Evolutionary conservation across 2,888 invertebrate genomes (phyloP), one percentile per base, ranked within the genome.

Genomic region (Agrotis exclamationis): DNA sequence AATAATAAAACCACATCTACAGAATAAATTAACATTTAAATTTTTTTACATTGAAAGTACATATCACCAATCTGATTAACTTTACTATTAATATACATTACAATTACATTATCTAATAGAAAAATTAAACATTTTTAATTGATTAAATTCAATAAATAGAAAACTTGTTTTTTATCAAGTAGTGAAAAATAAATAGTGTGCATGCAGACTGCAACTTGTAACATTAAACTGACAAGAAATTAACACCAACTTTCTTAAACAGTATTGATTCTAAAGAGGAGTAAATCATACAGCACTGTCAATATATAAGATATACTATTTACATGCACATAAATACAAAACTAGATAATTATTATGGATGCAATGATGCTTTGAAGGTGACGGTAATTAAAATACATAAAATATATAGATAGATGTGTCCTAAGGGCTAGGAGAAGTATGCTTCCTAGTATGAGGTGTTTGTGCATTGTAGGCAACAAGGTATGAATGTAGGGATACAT

Each of bases 261-360:
- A 74, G 18, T 33, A 14, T n/a, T 48, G 44, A 48, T 50, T 24
- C 14, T 54, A 54, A 18, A 44, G 13, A 33, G 14, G 45, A 33
- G 33, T 60, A 47, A 58, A 64, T 65, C 28, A 63, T 18, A 58
- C 33, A 45, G 57, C 39, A 47, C n/a, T 63, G 18, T 53, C 20
- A 74, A 39, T 44, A n/a, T 33, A 64, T 50, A 54, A 14, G 39
- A 33, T 22, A 20, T 71, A 64, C 60, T 65, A 74, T 71, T 47
- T 74, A 67, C 62, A 73, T 45, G 44, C 68, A 70, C 33, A 70
- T 84, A 85, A 85, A 83, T 83, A 87, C 83, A 85, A 80, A 77
- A 80, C 79, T 68, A 68, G 69, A 54, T 47, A 33, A 28, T 28
- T 5, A 28, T 28, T 28, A 62, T 70, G 44, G 47, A 65, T 63